phyloP scores from a whole-genome alignment of 2,888 invertebrate genomes.

The Coremacera marginata region DNA sequence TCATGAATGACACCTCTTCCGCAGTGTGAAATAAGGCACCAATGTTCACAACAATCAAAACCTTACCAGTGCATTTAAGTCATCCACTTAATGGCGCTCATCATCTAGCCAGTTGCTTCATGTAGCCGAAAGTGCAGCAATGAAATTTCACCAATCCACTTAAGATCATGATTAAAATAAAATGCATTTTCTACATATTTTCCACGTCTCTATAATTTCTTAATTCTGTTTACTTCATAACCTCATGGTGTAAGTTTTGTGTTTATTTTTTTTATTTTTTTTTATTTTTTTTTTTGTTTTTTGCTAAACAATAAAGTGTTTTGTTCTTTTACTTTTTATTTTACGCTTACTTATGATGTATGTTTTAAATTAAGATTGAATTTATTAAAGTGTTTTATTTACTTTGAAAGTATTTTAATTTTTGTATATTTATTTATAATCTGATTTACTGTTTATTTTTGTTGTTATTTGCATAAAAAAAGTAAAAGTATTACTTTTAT shows the following conservation, averaged over 20 bases:
- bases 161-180: background rate
- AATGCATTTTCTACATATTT: conserved; percentile 49
- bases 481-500: conserved; percentile 10
- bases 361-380: conserved; percentile 9
- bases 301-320: conserved; percentile 29
- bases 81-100: no score
- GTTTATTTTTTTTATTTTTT: background rate
- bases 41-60: no score
- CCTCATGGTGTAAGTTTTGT: background rate
- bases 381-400: conserved; percentile 9
- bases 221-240: conserved; percentile 12
- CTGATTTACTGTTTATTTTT: background rate
- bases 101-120: no score
- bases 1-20: no score
- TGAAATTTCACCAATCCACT: background rate
- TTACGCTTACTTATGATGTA: conserved; percentile 22
- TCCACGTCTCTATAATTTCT: conserved; percentile 37
- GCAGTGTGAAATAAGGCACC: no score
- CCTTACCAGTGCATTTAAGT: no score
- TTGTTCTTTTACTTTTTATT: background rate
- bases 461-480: conserved; percentile 6
- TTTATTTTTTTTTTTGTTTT: background rate
- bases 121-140: no score
- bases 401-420: background rate
- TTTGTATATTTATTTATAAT: conserved; percentile 6